phyloP scores from a whole-genome alignment of 2,888 invertebrate species.

The Phyto melanocephala region DNA sequence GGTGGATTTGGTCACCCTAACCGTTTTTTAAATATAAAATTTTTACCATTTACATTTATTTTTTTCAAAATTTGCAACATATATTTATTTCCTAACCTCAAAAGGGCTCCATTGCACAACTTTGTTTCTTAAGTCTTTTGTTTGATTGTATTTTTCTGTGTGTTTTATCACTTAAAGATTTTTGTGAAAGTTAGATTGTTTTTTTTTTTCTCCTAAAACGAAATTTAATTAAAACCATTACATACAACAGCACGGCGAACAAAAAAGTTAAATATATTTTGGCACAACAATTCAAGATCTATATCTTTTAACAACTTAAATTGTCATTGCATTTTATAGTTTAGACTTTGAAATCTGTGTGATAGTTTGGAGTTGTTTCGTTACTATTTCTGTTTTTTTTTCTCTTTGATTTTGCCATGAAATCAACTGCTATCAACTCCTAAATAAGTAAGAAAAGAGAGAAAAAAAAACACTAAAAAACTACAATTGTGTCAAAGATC shows the following conservation, averaged over 20 bases:
- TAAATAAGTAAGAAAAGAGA: neutral
- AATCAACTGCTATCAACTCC: slow-evolving; percentile 1
- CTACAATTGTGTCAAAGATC: slow-evolving; percentile 65
- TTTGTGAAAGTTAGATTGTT: slow-evolving; percentile 50
- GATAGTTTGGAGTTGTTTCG: slow-evolving; percentile 47
- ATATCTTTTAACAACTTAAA: slow-evolving; percentile 61
- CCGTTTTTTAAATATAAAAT: too few relatives aligned
- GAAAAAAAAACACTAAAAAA: slow-evolving; percentile 37
- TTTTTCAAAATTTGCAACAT: neutral
- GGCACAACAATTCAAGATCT: slow-evolving; percentile 60
- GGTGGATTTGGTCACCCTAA: too few relatives aligned
- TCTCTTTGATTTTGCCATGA: slow-evolving; percentile 18
- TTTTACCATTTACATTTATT: too few relatives aligned
- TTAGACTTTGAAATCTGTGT: slow-evolving; percentile 61
- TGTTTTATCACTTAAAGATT: slow-evolving; percentile 17
- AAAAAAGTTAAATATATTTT: slow-evolving; percentile 21
- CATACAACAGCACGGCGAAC: neutral
- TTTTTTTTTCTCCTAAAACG: slow-evolving; percentile 16
- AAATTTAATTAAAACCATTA: slow-evolving; percentile 48
- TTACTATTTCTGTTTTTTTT: neutral
- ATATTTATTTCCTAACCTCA: neutral
- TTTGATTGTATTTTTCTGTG: neutral
- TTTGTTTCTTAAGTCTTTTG: slow-evolving; percentile 49
- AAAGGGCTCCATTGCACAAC: slow-evolving; percentile 35
- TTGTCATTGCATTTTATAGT: slow-evolving; percentile 57